phyloP scores from a whole-genome alignment of 2,113 vertebrate genomes.

The Australoheros scitulus region DNA sequence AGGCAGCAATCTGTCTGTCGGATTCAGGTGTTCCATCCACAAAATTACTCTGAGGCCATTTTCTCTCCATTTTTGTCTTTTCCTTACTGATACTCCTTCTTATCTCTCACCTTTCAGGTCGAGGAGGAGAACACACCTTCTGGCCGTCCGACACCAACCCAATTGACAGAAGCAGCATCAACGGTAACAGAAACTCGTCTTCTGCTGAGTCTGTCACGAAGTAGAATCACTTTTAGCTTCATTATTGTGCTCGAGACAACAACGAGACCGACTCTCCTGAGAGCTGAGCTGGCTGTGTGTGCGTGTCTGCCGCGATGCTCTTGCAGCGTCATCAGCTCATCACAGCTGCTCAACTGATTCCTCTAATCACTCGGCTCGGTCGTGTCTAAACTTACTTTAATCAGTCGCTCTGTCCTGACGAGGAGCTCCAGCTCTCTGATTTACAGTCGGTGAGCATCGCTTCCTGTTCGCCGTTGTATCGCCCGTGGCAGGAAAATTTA shows the following conservation, averaged over 20 bases:
- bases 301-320: not conserved
- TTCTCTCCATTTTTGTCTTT: not conserved
- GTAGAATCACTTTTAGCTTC: constrained; percentile 1
- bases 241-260: constrained; percentile 2
- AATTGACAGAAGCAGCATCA: constrained; percentile 92
- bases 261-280: not conserved
- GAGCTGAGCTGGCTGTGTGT: constrained; percentile 4
- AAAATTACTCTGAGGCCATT: not conserved
- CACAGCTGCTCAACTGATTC: not conserved
- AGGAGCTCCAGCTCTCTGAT: constrained; percentile 4
- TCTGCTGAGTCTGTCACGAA: not conserved
- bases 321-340: constrained; percentile 26
- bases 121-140: constrained; percentile 89
- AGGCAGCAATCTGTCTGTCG: constrained; percentile 12
- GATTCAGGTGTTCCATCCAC: not conserved
- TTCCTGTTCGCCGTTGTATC: constrained; percentile 8
- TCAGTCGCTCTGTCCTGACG: not conserved
- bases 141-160: constrained; percentile 92
- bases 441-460: not conserved
- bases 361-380: constrained; percentile 38
- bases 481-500: constrained; percentile 12
- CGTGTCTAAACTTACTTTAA: constrained; percentile 31
- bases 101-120: constrained; percentile 77
- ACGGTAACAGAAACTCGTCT: constrained; percentile 79
- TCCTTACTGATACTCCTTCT: not conserved